These are phyloP conservation scores for Lasioglossum pauxillum DNA, from an alignment of 2,888 invertebrate genomes.

Conservation along the genomic window DNA sequence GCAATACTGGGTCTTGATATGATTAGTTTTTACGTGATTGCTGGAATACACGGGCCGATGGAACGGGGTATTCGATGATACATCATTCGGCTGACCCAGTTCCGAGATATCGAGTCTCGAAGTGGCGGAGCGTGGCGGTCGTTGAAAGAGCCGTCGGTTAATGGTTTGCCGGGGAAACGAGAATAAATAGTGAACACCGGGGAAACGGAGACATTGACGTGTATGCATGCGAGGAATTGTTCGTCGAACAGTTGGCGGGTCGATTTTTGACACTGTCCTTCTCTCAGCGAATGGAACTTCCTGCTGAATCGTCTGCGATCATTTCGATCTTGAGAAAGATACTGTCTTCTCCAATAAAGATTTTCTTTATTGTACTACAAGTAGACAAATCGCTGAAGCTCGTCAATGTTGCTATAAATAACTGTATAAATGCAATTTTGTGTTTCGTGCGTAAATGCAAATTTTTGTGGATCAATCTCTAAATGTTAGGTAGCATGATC, in stretches of 20 bases:
- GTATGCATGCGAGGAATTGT: constrained; percentile 33
- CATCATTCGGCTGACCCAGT: constrained; percentile 67
- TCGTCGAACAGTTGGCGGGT: constrained; percentile 21
- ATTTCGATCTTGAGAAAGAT: too few relatives aligned
- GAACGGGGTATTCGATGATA: constrained; percentile 58
- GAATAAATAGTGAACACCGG: constrained; percentile 51
- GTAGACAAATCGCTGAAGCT: too few relatives aligned
- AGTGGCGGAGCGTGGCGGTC: constrained; percentile 58
- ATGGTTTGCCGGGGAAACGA: constrained; percentile 55
- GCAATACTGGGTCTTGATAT: not conserved
- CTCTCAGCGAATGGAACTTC: not conserved
- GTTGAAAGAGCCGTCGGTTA: constrained; percentile 34
- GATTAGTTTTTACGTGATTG: constrained; percentile 33
- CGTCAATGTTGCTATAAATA: too few relatives aligned
- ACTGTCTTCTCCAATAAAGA: too few relatives aligned
- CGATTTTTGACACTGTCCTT: constrained; percentile 17
- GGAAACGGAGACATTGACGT: constrained; percentile 25
- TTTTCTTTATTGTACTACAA: too few relatives aligned
- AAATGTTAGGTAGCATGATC: too few relatives aligned
- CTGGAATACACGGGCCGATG: constrained; percentile 24
- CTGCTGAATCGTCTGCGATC: not conserved
- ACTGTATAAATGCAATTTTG: too few relatives aligned
- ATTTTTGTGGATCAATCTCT: not conserved
- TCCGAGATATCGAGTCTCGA: constrained; percentile 63
- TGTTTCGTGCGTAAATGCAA: not conserved